Conservation (phyloP, 1,140 invertebrate species). For the Bombyx mori region ASM3026992v2 NC_085111.1:9565001-9565500, state of each 20-base stretch:
- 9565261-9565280: slow-evolving; percentile 80
- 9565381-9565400: slow-evolving; percentile 28
- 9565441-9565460: slow-evolving; percentile 80
- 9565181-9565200: slow-evolving; percentile 80
- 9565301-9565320: slow-evolving; percentile 81
- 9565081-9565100: slow-evolving; percentile 91
- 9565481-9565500: slow-evolving; percentile 81
- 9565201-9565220: slow-evolving; percentile 88
- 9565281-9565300: slow-evolving; percentile 53
- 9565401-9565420: slow-evolving; percentile 74
- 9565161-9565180: slow-evolving; percentile 84
- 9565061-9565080: slow-evolving; percentile 99
- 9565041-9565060: slow-evolving; percentile 97
- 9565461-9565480: slow-evolving; percentile 72
- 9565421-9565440: slow-evolving; percentile 80
- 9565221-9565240: slow-evolving; percentile 94
- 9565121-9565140: slow-evolving; percentile 93
- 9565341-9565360: slow-evolving; percentile 78
- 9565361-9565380: slow-evolving; percentile 67
- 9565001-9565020: slow-evolving; percentile 16
- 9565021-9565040: slow-evolving; percentile 96
- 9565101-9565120: slow-evolving; percentile 96
- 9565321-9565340: slow-evolving; percentile 81
- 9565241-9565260: slow-evolving; percentile 93
- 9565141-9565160: slow-evolving; percentile 94